These are phyloP conservation scores for Aplysina aerophoba DNA, from an alignment of 37 sponge, comb jelly and placozoan genomes.

Conservation along the genomic window DNA sequence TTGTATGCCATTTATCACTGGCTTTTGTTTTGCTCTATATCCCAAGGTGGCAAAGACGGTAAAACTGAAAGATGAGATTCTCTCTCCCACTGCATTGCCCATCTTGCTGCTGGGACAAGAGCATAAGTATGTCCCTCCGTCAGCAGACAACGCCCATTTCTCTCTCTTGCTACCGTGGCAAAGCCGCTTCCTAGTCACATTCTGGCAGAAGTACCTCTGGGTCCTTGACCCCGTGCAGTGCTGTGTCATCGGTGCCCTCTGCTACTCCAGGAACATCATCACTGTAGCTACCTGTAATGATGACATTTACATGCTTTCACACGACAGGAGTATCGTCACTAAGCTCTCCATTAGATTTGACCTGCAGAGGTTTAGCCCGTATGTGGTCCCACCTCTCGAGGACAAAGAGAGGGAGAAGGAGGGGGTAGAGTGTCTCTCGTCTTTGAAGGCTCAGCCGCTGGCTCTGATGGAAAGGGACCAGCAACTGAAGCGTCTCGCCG, in stretches of 20 bases:
- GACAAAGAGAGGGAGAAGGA: too few species aligned
- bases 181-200: constrained; percentile 33
- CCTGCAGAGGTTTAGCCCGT: constrained; percentile 9
- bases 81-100: neutral
- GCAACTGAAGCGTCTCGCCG: constrained; percentile 1
- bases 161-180: constrained; percentile 34
- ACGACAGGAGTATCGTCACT: neutral
- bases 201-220: constrained; percentile 38
- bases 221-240: constrained; percentile 33
- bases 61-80: constrained; percentile 32
- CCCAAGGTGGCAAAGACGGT: constrained; percentile 26
- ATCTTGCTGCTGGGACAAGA: constrained; percentile 33
- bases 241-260: constrained; percentile 14
- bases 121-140: constrained; percentile 15
- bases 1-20: too few species aligned
- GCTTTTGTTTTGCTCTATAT: too few species aligned
- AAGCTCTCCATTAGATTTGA: constrained; percentile 13
- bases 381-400: neutral
- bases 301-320: constrained; percentile 3
- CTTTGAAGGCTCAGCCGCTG: neutral
- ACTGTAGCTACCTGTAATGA: constrained; percentile 2
- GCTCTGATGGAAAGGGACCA: neutral
- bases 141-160: constrained; percentile 28
- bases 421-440: neutral
- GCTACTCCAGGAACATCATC: neutral